Conservation (phyloP, 2,888 invertebrate species). For the Lasioglossum lativentre region DNA sequence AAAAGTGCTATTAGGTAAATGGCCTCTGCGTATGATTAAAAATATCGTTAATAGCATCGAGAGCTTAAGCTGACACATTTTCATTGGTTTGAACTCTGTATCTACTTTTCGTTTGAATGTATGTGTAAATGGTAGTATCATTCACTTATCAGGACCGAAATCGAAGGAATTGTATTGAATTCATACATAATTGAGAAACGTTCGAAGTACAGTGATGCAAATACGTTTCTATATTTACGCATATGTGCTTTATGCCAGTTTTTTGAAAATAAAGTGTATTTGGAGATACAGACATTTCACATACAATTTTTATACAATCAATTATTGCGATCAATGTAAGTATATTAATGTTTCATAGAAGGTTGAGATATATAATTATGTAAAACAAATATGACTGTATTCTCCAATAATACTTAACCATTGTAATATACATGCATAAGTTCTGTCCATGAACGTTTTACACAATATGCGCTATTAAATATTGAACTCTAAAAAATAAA, state of each 20-base stretch:
- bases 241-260: conserved; percentile 44
- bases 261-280: conserved; percentile 43
- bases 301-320: conserved; percentile 60
- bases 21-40: conserved; percentile 35
- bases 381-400: conserved; percentile 51
- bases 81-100: conserved; percentile 19
- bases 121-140: conserved; percentile 33
- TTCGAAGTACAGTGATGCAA: conserved; percentile 21
- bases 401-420: conserved; percentile 55
- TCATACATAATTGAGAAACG: conserved; percentile 33
- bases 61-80: conserved; percentile 30
- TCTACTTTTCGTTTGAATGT: conserved; percentile 23
- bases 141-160: conserved; percentile 29
- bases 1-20: conserved; percentile 54
- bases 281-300: conserved; percentile 47
- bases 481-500: conserved; percentile 65
- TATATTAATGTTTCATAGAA: conserved; percentile 42
- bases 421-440: conserved; percentile 54
- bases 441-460: conserved; percentile 59
- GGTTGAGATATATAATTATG: conserved; percentile 26
- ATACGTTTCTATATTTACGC: conserved; percentile 34
- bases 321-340: conserved; percentile 39
- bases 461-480: conserved; percentile 62
- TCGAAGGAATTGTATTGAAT: conserved; percentile 57
- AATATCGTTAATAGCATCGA: conserved; percentile 21